Evolutionary conservation across 2,888 invertebrate genomes (phyloP).

Genomic region (Meganola albula): DNA sequence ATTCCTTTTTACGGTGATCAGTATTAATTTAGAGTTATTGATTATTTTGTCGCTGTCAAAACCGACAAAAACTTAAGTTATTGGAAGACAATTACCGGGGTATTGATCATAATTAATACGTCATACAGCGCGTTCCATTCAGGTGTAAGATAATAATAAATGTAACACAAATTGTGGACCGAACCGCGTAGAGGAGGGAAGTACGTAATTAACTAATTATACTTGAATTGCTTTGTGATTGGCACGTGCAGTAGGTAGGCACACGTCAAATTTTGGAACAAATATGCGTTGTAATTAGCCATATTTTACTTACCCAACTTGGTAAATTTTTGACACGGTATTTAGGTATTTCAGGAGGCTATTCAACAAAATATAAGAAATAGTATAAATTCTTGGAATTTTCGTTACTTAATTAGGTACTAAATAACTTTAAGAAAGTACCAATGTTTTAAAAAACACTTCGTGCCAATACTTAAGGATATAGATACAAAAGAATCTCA

Average conservation of each 20-base stretch:
- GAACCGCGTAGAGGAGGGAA: conserved; percentile 16
- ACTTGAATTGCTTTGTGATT: conserved; percentile 21
- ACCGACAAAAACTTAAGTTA: conserved; percentile 19
- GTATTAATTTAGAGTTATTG: conserved; percentile 22
- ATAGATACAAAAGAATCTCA: conserved; percentile 1
- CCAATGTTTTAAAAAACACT: too few species aligned
- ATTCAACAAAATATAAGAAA: too few species aligned
- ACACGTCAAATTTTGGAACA: conserved; percentile 4
- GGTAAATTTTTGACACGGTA: too few species aligned
- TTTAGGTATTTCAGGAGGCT: too few species aligned
- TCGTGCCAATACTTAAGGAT: not conserved
- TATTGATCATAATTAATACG: conserved; percentile 26
- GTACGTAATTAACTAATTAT: conserved; percentile 25
- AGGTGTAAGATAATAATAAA: conserved; percentile 27
- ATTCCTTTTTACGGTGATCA: conserved; percentile 16
- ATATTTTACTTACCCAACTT: too few species aligned
- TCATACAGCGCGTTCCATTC: conserved; percentile 23
- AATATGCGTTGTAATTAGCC: too few species aligned
- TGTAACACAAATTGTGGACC: conserved; percentile 20
- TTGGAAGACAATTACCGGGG: conserved; percentile 24
- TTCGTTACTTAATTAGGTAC: too few species aligned
- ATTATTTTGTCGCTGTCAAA: conserved; percentile 26
- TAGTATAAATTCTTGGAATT: too few species aligned
- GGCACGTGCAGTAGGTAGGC: conserved; percentile 21
- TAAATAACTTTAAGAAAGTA: too few species aligned